Conservation (phyloP, 2,113 vertebrate genomes). For the Pelobates fuscus region DNA sequence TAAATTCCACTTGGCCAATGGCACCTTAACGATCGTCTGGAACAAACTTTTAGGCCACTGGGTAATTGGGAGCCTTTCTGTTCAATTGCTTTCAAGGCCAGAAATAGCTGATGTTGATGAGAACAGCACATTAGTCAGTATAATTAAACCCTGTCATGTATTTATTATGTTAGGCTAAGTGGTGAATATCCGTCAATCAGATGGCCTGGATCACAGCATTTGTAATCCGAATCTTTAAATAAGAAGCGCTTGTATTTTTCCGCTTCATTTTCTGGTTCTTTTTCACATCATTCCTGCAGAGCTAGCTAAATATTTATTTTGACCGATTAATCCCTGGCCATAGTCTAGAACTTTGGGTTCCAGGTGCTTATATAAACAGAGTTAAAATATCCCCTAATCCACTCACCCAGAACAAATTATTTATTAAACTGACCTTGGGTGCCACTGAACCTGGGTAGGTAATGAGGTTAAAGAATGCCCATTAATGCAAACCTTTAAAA, state of each 20-base stretch:
- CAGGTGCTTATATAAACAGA: too few relatives aligned
- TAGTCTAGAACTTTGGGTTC: too few relatives aligned
- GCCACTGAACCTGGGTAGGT: too few relatives aligned
- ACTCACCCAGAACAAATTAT: too few relatives aligned
- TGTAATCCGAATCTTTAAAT: not conserved
- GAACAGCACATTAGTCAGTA: slow-evolving; percentile 12
- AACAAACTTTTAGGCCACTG: slow-evolving; percentile 18
- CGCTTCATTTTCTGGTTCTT: not conserved
- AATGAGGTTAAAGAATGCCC: too few relatives aligned
- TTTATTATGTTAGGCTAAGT: slow-evolving; percentile 26
- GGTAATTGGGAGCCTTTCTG: slow-evolving; percentile 28
- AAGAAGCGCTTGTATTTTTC: not conserved
- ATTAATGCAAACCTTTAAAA: too few relatives aligned
- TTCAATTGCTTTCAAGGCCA: slow-evolving; percentile 9
- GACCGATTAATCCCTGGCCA: too few relatives aligned
- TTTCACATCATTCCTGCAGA: not conserved
- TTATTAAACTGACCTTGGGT: too few relatives aligned
- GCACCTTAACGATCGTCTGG: slow-evolving; percentile 43
- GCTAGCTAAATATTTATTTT: too few relatives aligned
- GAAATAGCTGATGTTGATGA: slow-evolving; percentile 1
- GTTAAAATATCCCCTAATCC: too few relatives aligned
- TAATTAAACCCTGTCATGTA: slow-evolving; percentile 18
- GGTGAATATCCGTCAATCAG: slow-evolving; percentile 15
- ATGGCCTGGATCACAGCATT: not conserved
- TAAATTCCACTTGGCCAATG: slow-evolving; percentile 33